Evolutionary conservation across 2,113 vertebrate genomes (phyloP).

Genomic region (Murina feae): DNA sequence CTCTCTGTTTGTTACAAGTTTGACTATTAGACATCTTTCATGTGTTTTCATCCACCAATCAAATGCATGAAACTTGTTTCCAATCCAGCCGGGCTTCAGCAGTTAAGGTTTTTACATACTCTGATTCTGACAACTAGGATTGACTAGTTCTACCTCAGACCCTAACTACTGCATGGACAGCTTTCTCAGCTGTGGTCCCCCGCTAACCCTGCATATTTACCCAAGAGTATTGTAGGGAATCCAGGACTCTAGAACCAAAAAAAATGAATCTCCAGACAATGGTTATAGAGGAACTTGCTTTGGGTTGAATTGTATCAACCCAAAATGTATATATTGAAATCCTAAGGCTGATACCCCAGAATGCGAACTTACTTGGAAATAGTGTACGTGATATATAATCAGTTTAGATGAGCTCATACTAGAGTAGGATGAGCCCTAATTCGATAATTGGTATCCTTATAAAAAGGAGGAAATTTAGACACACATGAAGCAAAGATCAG

Average conservation of each 20-base stretch:
- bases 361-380: not conserved
- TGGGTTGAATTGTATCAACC: not conserved
- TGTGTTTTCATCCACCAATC: not conserved
- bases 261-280: not conserved
- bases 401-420: not conserved
- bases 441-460: not conserved
- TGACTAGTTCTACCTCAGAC: not conserved
- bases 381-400: not conserved
- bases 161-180: fast-evolving
- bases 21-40: not conserved
- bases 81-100: not conserved
- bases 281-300: not conserved
- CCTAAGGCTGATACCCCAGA: not conserved
- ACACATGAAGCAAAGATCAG: not conserved
- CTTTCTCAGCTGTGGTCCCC: not conserved
- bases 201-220: not conserved
- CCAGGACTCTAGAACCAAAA: not conserved
- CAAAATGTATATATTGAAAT: not conserved
- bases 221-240: not conserved
- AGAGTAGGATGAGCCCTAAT: not conserved
- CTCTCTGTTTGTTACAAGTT: not conserved
- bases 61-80: not conserved
- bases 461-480: not conserved
- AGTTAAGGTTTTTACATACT: not conserved
- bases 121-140: not conserved